A percentile compares a stretch with the other conserved stretches of the same genome.
Conservation (phyloP, 2,113 vertebrate species). For the Camelus bactrianus region DNA sequence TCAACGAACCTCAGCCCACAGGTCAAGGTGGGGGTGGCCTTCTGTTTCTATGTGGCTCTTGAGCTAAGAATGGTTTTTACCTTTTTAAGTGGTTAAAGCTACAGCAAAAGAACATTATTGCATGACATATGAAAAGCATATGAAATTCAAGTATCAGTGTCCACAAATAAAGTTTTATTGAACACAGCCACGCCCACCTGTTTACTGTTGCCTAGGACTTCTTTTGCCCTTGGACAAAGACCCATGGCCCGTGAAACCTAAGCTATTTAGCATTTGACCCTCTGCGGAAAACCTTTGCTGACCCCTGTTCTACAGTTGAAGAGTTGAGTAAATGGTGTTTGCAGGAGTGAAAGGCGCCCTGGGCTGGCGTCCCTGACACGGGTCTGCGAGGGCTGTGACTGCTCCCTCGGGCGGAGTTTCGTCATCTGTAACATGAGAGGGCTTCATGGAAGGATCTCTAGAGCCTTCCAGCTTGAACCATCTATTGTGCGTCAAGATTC, state of each 20-base stretch:
- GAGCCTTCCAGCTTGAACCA: background rate
- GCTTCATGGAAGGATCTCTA: background rate
- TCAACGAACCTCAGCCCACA: background rate
- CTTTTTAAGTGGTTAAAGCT: background rate
- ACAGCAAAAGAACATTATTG: background rate
- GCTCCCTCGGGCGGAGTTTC: background rate
- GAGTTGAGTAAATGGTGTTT: constrained; percentile 12
- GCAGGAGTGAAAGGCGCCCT: background rate
- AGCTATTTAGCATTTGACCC: background rate
- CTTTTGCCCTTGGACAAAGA: background rate
- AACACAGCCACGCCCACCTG: background rate
- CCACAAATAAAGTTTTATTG: constrained; percentile 45
- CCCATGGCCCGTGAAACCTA: background rate
- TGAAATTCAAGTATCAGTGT: background rate
- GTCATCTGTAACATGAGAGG: background rate
- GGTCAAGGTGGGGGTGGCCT: background rate
- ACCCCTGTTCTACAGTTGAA: background rate
- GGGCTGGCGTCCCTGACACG: background rate
- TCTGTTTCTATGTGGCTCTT: background rate
- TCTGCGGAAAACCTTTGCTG: background rate
- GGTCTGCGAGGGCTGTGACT: background rate
- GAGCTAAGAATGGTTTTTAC: background rate
- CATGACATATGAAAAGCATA: background rate
- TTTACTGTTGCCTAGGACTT: background rate
- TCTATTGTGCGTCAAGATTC: background rate